phyloP scores from a whole-genome alignment of 53 echinoderm and acorn worm species.

The Antedon mediterranea region DNA sequence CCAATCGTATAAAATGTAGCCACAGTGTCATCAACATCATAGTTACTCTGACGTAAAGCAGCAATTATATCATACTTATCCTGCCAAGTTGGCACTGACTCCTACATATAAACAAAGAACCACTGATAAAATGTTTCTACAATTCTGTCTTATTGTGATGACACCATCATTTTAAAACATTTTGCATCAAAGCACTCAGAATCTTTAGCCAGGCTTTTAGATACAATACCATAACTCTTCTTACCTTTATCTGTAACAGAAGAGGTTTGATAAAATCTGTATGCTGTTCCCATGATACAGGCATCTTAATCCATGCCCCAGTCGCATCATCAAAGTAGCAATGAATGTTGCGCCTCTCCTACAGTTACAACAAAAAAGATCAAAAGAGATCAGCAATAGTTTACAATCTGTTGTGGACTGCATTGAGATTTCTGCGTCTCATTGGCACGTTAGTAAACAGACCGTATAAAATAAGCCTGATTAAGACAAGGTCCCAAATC shows the following conservation, averaged over 20 bases:
- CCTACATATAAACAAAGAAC: conserved; percentile 15
- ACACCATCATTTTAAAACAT: no score
- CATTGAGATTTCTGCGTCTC: no score
- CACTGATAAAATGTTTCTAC: background rate
- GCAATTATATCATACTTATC: conserved; percentile 86
- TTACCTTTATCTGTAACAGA: conserved; percentile 48
- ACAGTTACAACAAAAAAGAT: background rate
- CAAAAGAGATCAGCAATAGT: background rate
- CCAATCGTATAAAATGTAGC: conserved; percentile 70
- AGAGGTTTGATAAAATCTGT: conserved; percentile 74
- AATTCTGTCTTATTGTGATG: background rate
- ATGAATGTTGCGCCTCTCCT: conserved; percentile 95
- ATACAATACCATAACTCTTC: no score
- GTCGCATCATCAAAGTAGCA: conserved; percentile 91
- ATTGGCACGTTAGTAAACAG: no score
- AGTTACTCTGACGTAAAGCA: conserved; percentile 76
- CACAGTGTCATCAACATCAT: conserved; percentile 63
- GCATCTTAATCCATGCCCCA: conserved; percentile 94
- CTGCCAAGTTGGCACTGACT: conserved; percentile 57
- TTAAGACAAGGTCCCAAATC: no score
- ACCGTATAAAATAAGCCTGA: no score
- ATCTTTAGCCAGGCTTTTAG: no score
- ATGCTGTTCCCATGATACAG: conserved; percentile 88
- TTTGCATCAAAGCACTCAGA: no score
- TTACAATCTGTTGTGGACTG: background rate